Evolutionary conservation across 2,113 vertebrate species (phyloP), one percentile per base, ranked within the genome.

Genomic region (Platichthys flesus): DNA sequence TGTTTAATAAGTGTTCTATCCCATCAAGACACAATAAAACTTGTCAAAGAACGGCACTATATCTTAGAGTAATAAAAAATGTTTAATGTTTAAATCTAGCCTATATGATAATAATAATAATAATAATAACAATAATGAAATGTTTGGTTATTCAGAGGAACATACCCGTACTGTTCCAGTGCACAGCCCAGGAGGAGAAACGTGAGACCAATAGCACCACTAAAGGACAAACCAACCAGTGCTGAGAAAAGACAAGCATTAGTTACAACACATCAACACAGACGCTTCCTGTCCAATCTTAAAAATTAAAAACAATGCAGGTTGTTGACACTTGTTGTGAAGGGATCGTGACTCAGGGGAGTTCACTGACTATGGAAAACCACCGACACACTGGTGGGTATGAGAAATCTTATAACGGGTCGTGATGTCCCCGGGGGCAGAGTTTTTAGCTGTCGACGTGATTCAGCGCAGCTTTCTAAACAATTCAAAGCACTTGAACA

Each of bases 151-250:
- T 2, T 45, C 47, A 21, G 16, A n/a, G 54, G 4, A 2, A 63
- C 88, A 10, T 95, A 99, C 98, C 96, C 96, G 78, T 96, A 98
- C 28, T 94, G 90, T 63, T 98, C 95, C 91, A 98, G 86, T 71
- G 94, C 97, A 92, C 98, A 99, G 79, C 97, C 96, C 91, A 99
- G 91, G 88, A 99, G 95, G 21, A 99, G 96, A 89, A 99, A 97
- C 0, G 97, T 99, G 79, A 99, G 90, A 21, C 98, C 98, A 71
- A 99, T 96, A 80, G 97, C 97, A 52, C 97, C 97, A 77, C 95
- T 97, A 89, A 99, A 99, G 35, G 98, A 99, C 78, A 99, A 92
- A 0, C 89, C 96, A 72, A 99, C 97, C 58, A 99, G 94, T 85
- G 96, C 98, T 99, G 92, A 58, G 90, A 83, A 21, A 83, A 54